Conservation (phyloP, 2,888 invertebrate species). For the Osmoderma eremita region DNA sequence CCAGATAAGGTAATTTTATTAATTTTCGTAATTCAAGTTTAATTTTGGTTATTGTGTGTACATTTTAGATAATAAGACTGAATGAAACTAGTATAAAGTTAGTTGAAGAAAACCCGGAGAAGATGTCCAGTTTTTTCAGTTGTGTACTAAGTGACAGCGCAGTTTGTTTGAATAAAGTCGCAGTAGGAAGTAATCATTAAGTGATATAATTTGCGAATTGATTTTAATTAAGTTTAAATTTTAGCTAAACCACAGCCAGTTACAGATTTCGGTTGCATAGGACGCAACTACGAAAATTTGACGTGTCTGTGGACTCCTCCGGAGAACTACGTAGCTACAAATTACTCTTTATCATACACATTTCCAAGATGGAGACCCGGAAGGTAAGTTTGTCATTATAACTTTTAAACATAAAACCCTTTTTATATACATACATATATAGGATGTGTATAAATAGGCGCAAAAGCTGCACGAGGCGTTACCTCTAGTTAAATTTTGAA, state of each 20-base stretch:
- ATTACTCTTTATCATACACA: conserved; percentile 65
- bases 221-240: conserved; percentile 47
- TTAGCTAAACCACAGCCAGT: conserved; percentile 72
- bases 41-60: conserved; percentile 38
- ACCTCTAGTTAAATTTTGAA: neutral
- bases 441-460: no score
- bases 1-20: conserved; percentile 57
- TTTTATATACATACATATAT: no score
- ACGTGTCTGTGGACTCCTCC: conserved; percentile 79
- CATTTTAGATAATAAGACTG: conserved; percentile 64
- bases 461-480: no score
- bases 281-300: conserved; percentile 77
- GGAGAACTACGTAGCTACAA: conserved; percentile 68
- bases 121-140: conserved; percentile 66
- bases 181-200: conserved; percentile 59
- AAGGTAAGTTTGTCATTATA: conserved; percentile 29
- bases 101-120: conserved; percentile 67
- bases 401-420: no score
- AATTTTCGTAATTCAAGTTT: neutral
- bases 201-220: conserved; percentile 45
- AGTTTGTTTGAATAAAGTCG: conserved; percentile 68
- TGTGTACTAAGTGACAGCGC: conserved; percentile 65
- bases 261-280: conserved; percentile 76
- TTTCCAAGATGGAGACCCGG: conserved; percentile 30
- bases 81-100: conserved; percentile 73